A percentile compares a stretch with the other conserved stretches of the same genome.
phyloP scores from a whole-genome alignment of 2,113 vertebrate genomes.

The Sciurus niger region DNA sequence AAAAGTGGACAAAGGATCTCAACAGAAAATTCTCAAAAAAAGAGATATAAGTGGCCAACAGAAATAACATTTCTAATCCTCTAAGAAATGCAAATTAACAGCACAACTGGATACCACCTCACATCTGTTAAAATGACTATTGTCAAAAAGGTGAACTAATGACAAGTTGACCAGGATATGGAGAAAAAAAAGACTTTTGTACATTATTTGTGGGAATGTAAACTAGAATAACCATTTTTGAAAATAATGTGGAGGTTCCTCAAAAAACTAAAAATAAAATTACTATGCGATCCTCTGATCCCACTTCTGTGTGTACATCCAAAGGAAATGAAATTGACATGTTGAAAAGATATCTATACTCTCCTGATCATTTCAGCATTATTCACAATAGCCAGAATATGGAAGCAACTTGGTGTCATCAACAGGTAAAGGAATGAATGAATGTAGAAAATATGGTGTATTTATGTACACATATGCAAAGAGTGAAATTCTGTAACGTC shows the following conservation, averaged over 20 bases:
- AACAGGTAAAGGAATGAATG: no score
- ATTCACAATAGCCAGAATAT: not conserved
- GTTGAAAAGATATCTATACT: not conserved
- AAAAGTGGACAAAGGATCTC: not conserved
- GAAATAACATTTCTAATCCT: not conserved
- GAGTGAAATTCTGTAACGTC: not conserved
- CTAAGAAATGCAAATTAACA: not conserved
- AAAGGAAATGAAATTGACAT: not conserved
- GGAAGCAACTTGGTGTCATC: not conserved
- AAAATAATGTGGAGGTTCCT: not conserved
- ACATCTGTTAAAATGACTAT: not conserved
- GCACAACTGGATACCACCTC: no score
- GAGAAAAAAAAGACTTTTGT: not conserved
- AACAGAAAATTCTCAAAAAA: not conserved
- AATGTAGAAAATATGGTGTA: not conserved
- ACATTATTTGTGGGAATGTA: not conserved
- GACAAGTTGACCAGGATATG: not conserved
- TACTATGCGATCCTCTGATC: not conserved
- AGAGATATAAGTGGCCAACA: not conserved
- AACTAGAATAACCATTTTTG: not conserved
- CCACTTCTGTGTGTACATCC: not conserved
- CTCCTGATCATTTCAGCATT: not conserved
- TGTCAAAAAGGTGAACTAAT: not conserved
- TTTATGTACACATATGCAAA: not conserved
- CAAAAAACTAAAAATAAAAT: not conserved